Percentiles rank a stretch among this genome's conserved stretches.
Evolutionary conservation across 2,113 vertebrate species (phyloP).

Genomic region (Pterophyllum scalare): DNA sequence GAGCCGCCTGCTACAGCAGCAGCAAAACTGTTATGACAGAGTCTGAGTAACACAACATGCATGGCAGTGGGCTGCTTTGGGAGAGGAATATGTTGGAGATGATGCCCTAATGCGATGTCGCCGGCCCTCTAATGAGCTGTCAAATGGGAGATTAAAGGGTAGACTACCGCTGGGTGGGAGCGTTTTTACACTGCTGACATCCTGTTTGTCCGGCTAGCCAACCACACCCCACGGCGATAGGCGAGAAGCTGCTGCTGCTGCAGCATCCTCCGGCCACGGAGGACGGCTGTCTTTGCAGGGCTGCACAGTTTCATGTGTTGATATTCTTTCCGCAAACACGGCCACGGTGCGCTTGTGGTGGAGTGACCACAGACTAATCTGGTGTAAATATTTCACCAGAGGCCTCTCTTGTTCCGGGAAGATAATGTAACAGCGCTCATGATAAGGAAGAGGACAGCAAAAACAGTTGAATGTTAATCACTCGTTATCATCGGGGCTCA

Average conservation of each 20-base stretch:
- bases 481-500: conserved; percentile 22
- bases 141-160: conserved; percentile 50
- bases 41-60: conserved; percentile 14
- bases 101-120: conserved; percentile 19
- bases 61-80: neutral
- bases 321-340: neutral
- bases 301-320: neutral
- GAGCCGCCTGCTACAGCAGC: conserved; percentile 26
- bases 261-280: conserved; percentile 50
- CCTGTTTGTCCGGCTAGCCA: conserved; percentile 48
- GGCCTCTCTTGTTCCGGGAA: neutral
- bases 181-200: conserved; percentile 31
- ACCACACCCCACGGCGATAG: conserved; percentile 74
- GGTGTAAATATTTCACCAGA: neutral
- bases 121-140: conserved; percentile 46
- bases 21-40: conserved; percentile 40
- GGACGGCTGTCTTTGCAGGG: conserved; percentile 52
- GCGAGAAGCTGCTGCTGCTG: conserved; percentile 45
- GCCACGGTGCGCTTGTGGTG: neutral
- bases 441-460: neutral
- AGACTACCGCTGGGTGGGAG: conserved; percentile 7
- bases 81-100: neutral
- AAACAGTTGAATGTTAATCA: conserved; percentile 6
- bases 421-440: neutral
- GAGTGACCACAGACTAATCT: neutral